Evolutionary conservation across 2,888 invertebrate species (phyloP), one percentile per base, ranked within the genome.

Genomic region (Eueremaeus valkanovi): DNA sequence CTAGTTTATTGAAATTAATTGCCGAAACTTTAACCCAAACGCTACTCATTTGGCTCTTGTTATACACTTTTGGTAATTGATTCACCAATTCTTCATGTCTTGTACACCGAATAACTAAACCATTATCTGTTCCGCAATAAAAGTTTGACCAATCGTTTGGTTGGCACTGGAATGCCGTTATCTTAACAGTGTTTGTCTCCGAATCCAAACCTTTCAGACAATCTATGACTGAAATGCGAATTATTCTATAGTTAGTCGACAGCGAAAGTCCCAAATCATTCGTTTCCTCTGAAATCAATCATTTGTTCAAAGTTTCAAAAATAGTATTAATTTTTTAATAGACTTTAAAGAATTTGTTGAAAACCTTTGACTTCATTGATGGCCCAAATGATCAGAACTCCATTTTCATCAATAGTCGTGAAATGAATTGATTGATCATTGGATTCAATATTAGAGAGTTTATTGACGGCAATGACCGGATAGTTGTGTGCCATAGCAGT

Each of bases 121-220:
- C 73, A 36, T 33, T 36, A 24, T 73, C 68, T n/a, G 68, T 68
- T 68, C 68, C 68, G 27, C 68, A 68, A 24, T 68, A 68, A 68
- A 68, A 68, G 36, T 68, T 21, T 2, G 68, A 68, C 68, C 68
- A 68, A 36, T 68, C 24, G 40, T 68, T 68, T 40, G 40, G 42
- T 36, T 68, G 42, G 24, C 42, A 40, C 11, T 42, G 42, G 8
- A 68, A 68, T 1, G 40, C 5, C 3, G 68, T 68, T 11, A 68
- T 68, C 16, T 68, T 68, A 3, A 68, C 24, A 5, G 40, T n/a
- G 13, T 27, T 31, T 42, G 42, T 21, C 3, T 24, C 24, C 0
- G 16, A 33, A 24, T 40, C 40, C 40, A 68, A 40, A 1, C 27
- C 11, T 24, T 68, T 24, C 3, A 68, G 21, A 13, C 21, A 24